These are phyloP conservation scores for Eufriesea mexicana DNA, from an alignment of 1,140 invertebrate species.

Conservation along the genomic window DNA sequence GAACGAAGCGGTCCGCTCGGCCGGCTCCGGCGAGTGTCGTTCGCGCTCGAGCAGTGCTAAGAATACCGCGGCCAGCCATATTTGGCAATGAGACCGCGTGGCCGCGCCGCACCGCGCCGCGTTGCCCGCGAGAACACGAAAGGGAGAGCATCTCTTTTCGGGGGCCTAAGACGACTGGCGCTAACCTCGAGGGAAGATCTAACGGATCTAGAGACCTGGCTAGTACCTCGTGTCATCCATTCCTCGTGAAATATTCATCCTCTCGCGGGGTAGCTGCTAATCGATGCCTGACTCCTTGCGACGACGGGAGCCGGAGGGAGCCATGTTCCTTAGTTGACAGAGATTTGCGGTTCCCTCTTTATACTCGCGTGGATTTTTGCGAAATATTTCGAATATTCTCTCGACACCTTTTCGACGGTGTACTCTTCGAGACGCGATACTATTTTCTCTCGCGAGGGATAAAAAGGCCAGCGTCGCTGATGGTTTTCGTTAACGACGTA, in stretches of 20 bases:
- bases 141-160: constrained; percentile 42
- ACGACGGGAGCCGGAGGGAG: too few relatives aligned
- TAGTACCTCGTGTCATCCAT: not conserved
- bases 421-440: too few relatives aligned
- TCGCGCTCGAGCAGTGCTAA: constrained; percentile 65
- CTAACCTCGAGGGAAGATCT: not conserved
- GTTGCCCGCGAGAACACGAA: constrained; percentile 50
- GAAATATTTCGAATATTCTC: too few relatives aligned
- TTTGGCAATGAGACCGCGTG: constrained; percentile 70
- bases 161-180: not conserved
- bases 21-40: constrained; percentile 62
- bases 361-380: too few relatives aligned
- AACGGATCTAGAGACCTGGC: not conserved
- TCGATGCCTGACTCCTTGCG: too few relatives aligned
- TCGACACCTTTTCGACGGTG: too few relatives aligned
- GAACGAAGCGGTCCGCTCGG: constrained; percentile 58
- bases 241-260: not conserved
- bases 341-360: too few relatives aligned
- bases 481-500: constrained; percentile 7
- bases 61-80: constrained; percentile 68
- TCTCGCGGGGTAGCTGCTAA: too few relatives aligned
- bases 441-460: not conserved
- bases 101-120: constrained; percentile 23
- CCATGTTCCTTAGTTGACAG: too few relatives aligned
- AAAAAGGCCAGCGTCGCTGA: not conserved